These are phyloP conservation scores for Rhogogaster chlorosoma DNA, from an alignment of 2,888 invertebrate genomes.

Conservation along the genomic window DNA sequence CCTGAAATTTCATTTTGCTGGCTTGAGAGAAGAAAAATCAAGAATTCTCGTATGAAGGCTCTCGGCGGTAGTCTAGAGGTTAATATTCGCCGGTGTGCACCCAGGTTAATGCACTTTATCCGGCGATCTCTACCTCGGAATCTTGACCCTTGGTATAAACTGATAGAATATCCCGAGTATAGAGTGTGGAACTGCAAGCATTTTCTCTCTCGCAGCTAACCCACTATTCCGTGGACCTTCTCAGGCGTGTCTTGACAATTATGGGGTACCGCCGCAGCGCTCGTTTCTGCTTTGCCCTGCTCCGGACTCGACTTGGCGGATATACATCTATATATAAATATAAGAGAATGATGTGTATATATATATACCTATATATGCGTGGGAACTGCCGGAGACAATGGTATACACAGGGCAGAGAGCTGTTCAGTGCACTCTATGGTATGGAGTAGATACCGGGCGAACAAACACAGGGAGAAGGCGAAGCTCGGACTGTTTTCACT, in stretches of 20 bases:
- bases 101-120: slow-evolving; percentile 8
- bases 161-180: slow-evolving; percentile 27
- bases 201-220: not conserved
- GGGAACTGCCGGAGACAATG: slow-evolving; percentile 39
- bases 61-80: not conserved
- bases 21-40: not conserved
- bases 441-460: not conserved
- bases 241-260: slow-evolving; percentile 49
- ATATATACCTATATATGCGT: not conserved
- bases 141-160: slow-evolving; percentile 23
- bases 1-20: not conserved
- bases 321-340: slow-evolving; percentile 11
- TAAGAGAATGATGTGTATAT: not conserved
- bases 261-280: slow-evolving; percentile 26
- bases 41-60: not conserved
- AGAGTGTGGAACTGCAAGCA: slow-evolving; percentile 12
- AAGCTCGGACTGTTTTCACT: not conserved
- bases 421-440: not conserved
- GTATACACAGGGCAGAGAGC: slow-evolving; percentile 8
- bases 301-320: slow-evolving; percentile 35
- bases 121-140: not conserved
- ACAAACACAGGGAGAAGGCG: not conserved
- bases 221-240: slow-evolving; percentile 10
- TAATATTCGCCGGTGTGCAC: not conserved
- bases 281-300: slow-evolving; percentile 33